Conservation (phyloP, 1,140 invertebrate genomes). For the Drosophila leontia region DNA sequence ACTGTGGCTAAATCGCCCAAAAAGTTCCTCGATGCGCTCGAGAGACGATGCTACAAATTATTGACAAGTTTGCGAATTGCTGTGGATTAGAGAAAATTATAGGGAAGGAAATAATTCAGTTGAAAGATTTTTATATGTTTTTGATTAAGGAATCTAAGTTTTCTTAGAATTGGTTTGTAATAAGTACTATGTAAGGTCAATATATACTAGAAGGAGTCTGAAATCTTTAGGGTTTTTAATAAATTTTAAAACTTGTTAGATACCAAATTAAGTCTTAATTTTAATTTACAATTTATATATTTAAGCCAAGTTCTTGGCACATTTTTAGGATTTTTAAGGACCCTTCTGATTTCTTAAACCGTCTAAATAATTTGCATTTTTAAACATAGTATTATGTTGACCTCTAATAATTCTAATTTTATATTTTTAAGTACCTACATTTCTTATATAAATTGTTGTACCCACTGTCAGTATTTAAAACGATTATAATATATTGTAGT, state of each 20-base stretch:
- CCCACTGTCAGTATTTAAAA: background rate
- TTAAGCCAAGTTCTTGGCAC: too few relatives aligned
- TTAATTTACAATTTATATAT: too few relatives aligned
- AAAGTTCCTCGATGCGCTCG: constrained; percentile 4
- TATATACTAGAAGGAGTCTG: background rate
- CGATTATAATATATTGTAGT: background rate
- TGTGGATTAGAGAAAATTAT: background rate
- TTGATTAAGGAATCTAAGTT: background rate
- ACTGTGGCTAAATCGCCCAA: constrained; percentile 7
- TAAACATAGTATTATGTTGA: too few relatives aligned
- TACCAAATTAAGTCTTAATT: too few relatives aligned
- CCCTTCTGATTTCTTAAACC: too few relatives aligned
- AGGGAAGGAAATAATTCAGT: background rate
- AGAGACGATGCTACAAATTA: constrained; percentile 14
- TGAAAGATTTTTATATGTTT: background rate
- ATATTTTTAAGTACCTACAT: background rate
- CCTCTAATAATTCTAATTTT: background rate
- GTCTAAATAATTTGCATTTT: too few relatives aligned
- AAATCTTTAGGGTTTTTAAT: background rate
- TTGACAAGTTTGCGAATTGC: constrained; percentile 10
- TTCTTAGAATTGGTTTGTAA: background rate
- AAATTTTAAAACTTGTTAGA: background rate
- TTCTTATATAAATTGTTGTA: background rate
- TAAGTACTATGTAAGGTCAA: background rate
- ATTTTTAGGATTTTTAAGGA: too few relatives aligned